Evolutionary conservation across 1,140 invertebrate genomes (phyloP), one percentile per base, ranked within the genome.

Genomic region (Glossosoma conforme): DNA sequence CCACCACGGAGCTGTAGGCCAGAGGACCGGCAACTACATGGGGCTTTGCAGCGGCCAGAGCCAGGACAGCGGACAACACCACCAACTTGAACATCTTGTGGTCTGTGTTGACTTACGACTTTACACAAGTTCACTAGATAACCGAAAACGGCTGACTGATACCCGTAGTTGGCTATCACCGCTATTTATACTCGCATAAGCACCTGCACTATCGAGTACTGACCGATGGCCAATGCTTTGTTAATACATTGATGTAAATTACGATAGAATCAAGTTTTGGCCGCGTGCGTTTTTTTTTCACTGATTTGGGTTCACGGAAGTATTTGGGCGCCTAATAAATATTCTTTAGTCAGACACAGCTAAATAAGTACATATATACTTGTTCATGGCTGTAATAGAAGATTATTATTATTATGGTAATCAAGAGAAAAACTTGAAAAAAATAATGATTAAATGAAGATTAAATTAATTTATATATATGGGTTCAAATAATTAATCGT

Each of bases 51-150:
- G 22, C 28, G 11, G 44, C 48, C 19, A 58, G 24, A 17, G 62
- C 61, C 6, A 58, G 36, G 19, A 47, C 38, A 17, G 70, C 74
- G 52, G 70, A 70, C 65, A 77, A 74, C 66, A 77, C 72, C 68
- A 78, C 72, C 69, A 75, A 67, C 61, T 76, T 77, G 54, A 64
- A 63, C 68, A 67, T 75, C n/a, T n/a, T 67, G 30, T 71, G 68
- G 67, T 75, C 65, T 69, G 68, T 69, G 66, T 70, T 70, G 65
- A 58, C 30, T 40, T 22, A 22, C 14, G 15, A 51, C 33, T 44
- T n/a, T 58, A 62, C 14, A 55, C 52, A 24, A 62, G 61, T 66
- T 63, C 62, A 64, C 67, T 65, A 64, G 60, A 52, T 35, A 52
- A 64, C 61, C 60, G 57, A 58, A 45, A 40, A 50, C 52, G 58